Evolutionary conservation across 1,140 invertebrate genomes (phyloP).

Genomic region (Telenomus remus): DNA sequence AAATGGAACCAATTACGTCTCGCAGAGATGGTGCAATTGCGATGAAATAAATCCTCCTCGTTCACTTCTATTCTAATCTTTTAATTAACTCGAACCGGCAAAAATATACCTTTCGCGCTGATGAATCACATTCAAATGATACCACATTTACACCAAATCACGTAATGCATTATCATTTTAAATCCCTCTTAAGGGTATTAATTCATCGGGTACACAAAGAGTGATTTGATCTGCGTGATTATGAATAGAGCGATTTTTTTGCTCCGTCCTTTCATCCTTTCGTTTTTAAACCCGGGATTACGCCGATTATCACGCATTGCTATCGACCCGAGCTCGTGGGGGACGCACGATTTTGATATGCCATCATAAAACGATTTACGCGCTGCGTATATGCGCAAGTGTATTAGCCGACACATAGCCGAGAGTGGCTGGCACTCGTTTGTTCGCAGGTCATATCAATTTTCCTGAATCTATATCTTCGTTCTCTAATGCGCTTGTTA

Average conservation of each 20-base stretch:
- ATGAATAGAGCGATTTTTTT: slow-evolving; percentile 39
- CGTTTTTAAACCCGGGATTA: slow-evolving; percentile 2
- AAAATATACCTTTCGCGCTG: slow-evolving; percentile 6
- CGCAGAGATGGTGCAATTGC: background rate
- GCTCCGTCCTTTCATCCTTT: background rate
- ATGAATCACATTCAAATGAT: background rate
- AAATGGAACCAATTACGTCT: slow-evolving; percentile 7
- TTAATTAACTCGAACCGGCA: slow-evolving; percentile 17
- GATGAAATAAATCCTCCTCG: slow-evolving; percentile 14
- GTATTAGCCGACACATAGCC: slow-evolving; percentile 52
- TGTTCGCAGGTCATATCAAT: slow-evolving; percentile 18
- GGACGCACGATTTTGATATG: slow-evolving; percentile 46
- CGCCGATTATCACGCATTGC: slow-evolving; percentile 62
- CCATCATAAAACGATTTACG: slow-evolving; percentile 61
- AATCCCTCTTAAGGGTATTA: slow-evolving; percentile 16
- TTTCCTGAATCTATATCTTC: slow-evolving; percentile 9
- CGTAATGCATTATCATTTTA: slow-evolving; percentile 23
- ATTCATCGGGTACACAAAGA: slow-evolving; percentile 16
- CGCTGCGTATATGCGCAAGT: slow-evolving; percentile 61
- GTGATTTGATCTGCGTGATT: slow-evolving; percentile 27
- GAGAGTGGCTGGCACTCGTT: slow-evolving; percentile 17
- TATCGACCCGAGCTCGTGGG: slow-evolving; percentile 63
- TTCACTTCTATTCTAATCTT: slow-evolving; percentile 12
- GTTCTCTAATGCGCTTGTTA: slow-evolving; percentile 30
- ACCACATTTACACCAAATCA: slow-evolving; percentile 16